Conservation (phyloP, 2,797 vertebrate genomes). For the Tarsius wallacei region DNA sequence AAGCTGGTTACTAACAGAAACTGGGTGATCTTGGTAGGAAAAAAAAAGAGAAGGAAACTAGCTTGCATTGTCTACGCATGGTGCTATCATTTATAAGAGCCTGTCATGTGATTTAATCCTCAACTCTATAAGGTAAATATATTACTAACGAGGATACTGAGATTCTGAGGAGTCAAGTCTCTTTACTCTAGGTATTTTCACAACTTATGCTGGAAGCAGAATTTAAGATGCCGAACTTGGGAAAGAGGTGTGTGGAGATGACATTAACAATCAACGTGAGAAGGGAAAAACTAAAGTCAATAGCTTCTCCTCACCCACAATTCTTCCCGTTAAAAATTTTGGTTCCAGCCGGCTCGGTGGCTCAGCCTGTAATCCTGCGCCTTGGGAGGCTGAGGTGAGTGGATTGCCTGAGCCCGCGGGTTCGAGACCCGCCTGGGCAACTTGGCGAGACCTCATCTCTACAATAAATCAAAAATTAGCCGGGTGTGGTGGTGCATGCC, state of each 20-base stretch:
- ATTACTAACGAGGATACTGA: neutral
- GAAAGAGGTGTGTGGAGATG: neutral
- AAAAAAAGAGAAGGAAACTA: neutral
- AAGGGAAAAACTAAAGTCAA: neutral
- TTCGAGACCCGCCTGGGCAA: no score
- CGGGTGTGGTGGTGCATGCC: no score
- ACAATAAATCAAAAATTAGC: no score
- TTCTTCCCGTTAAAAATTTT: neutral
- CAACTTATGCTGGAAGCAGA: neutral
- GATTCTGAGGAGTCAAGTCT: neutral
- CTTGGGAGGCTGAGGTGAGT: no score
- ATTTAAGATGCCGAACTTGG: neutral
- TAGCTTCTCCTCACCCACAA: neutral
- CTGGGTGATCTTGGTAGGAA: neutral
- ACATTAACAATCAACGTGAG: neutral
- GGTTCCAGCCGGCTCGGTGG: no score
- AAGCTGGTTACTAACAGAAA: neutral
- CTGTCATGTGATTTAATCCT: neutral
- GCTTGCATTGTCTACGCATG: neutral
- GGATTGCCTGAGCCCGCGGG: no score
- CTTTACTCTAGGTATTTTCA: slow-evolving; percentile 29
- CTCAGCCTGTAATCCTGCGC: no score
- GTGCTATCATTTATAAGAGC: neutral
- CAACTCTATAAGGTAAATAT: neutral
- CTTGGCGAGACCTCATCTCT: no score